Evolutionary conservation across 2,888 invertebrate genomes (phyloP).

Genomic region (Ormyrus pomaceus): DNA sequence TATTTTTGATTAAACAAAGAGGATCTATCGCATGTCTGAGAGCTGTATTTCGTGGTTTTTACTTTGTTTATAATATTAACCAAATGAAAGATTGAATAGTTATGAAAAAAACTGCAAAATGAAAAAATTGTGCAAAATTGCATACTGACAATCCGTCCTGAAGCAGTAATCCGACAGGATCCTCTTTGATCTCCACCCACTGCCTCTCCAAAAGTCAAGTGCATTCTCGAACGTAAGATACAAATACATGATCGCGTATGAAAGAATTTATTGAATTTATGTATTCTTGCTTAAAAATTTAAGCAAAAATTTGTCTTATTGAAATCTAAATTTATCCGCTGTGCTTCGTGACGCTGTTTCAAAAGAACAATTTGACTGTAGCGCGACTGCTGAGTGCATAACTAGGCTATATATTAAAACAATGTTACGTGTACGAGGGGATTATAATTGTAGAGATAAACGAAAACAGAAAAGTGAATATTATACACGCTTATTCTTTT

Average conservation of each 20-base stretch:
- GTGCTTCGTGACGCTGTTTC: slow-evolving; percentile 31
- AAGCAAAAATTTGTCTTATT: background rate
- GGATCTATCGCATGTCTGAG: background rate
- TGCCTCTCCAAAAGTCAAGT: slow-evolving; percentile 19
- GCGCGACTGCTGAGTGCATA: slow-evolving; percentile 12
- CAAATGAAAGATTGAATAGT: slow-evolving; percentile 7
- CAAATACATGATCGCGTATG: background rate
- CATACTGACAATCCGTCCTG: slow-evolving; percentile 65
- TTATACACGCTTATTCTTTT: slow-evolving; percentile 25
- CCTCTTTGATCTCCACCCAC: slow-evolving; percentile 17
- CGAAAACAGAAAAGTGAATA: slow-evolving; percentile 22
- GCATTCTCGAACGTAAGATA: background rate
- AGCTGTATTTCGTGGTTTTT: background rate
- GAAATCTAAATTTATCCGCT: background rate
- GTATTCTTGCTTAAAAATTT: background rate
- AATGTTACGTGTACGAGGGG: slow-evolving; percentile 16
- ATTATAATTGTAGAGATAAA: slow-evolving; percentile 30
- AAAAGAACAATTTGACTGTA: slow-evolving; percentile 11
- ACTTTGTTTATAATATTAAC: slow-evolving; percentile 5
- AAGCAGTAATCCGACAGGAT: slow-evolving; percentile 16
- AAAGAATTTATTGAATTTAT: slow-evolving; percentile 23
- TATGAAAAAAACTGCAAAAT: background rate
- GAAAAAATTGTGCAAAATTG: slow-evolving; percentile 4
- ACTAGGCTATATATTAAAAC: slow-evolving; percentile 22
- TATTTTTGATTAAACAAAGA: background rate